Evolutionary conservation across 2,113 vertebrate species (phyloP), one percentile per base, ranked within the genome.

Genomic region (Electrona antarctica): DNA sequence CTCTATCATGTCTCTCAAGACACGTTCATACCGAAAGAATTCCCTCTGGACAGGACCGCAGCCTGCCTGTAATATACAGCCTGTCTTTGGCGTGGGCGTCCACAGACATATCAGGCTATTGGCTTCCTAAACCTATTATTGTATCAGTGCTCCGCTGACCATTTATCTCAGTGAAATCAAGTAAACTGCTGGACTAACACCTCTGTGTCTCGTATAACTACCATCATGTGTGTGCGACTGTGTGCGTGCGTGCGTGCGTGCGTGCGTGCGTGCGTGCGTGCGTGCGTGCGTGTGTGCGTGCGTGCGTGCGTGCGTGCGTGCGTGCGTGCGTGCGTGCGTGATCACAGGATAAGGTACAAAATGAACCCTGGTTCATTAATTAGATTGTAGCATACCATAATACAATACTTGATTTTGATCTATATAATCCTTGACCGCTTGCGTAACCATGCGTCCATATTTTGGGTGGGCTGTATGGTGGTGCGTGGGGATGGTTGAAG

Each of bases 121-220:
- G 63, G 51, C 71, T 60, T 64, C 83, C 64, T 72, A 52, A 84
- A 79, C 76, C 74, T 79, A 78, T 84, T 79, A 84, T 80, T 75
- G 74, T 76, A 74, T 71, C 60, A 73, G 58, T 58, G 58, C 57
- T 71, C 51, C 69, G 59, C 58, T 67, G 15, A 78, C 60, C 64
- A 79, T 78, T 73, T 73, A 69, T 82, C 60, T 45, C 64, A 9
- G 7, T 58, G 49, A 81, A 76, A 77, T 77, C 63, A 77, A 78
- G 75, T 74, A 66, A 70, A 71, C 56, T 48, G 57, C 48, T 15
- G 45, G 3, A 51, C 15, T 46, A 14, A 15, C 33, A 60, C 12
- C 45, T n/a, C 2, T 52, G 54, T 47, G 5, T 54, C 49, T 64
- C 8, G 46, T 47, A n/a, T 13, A 54, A 11, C 13, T 54, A 13